Evolutionary conservation across 2,113 vertebrate species (phyloP), one percentile per base, ranked within the genome.

Genomic region (Oryzias melastigma): DNA sequence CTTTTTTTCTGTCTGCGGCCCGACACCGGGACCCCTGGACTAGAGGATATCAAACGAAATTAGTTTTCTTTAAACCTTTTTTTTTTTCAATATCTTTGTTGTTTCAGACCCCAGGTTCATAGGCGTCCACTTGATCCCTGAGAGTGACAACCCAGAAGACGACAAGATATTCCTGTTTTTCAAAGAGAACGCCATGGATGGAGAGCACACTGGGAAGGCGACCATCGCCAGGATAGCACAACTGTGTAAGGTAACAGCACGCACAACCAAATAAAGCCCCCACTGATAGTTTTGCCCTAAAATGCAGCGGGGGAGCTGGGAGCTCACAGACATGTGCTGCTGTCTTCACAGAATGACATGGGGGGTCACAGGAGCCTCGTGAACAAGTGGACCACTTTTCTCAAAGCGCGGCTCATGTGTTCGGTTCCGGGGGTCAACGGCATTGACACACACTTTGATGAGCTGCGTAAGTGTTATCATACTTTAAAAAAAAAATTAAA

Each of bases 151-250:
- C 77, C 95, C 95, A 15, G 97, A 99, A 78, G 97, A 99, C 65
- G 95, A 99, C 80, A 99, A 99, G 91, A 93, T 99, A 61, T 99
- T 98, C 85, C 95, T 99, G 87, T 98, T 99, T 88, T 99, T 99
- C 87, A 95, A 95, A 64, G 97, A 99, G 92, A 99, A 93, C 40
- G 95, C 97, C 14, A 97, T 98, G 88, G 97, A 98, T 52, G 96
- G 96, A 45, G 96, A 99, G 69, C 94, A 98, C 83, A 93, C 93
- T 42, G 96, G 96, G 63, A 98, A 97, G 89, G 97, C 97, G 25
- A 98, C 95, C 35, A 95, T 98, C 5, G 93, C 96, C 83, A 92
- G 97, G 84, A 96, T 99, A 90, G 95, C 95, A 88, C 97, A 98
- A 91, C 95, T 99, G 87, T 99, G 97, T 91, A 98, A 98, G 97